Percentiles rank a stretch among this genome's conserved stretches.
phyloP scores from a whole-genome alignment of 2,888 invertebrate genomes.

The Lymantria monacha region DNA sequence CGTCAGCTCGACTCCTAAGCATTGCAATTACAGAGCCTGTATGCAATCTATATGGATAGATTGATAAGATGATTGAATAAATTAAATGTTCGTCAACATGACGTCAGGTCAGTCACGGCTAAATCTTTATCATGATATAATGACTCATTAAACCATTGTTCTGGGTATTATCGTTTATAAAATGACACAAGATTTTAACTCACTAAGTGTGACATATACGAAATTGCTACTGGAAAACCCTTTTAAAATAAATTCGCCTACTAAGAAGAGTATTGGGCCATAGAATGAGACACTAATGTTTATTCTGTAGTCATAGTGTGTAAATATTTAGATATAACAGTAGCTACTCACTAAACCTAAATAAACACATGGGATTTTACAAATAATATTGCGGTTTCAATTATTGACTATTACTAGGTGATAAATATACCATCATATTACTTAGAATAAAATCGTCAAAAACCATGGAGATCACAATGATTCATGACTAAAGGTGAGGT shows the following conservation, averaged over 20 bases:
- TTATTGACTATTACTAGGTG: background rate
- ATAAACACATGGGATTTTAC: background rate
- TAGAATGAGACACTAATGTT: no score
- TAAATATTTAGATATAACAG: background rate
- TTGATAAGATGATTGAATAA: no score
- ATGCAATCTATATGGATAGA: no score
- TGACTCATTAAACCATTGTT: background rate
- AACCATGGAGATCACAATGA: background rate
- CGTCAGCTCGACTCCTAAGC: no score
- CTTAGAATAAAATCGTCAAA: no score
- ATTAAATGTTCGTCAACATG: no score
- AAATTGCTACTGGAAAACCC: constrained; percentile 1
- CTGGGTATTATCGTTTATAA: background rate
- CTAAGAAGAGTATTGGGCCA: background rate
- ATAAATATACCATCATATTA: background rate
- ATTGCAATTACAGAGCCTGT: no score
- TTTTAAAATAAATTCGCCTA: background rate
- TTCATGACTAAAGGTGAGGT: background rate
- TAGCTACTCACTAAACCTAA: background rate
- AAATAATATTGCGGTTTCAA: background rate
- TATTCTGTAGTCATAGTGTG: no score
- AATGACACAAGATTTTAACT: background rate
- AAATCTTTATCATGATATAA: background rate
- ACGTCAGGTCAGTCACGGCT: no score
- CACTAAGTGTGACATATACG: background rate